Evolutionary conservation across 30 jellyfish, hydroid and myxozoan species (phyloP).

Genomic region (Chrysaora quinquecirrha): DNA sequence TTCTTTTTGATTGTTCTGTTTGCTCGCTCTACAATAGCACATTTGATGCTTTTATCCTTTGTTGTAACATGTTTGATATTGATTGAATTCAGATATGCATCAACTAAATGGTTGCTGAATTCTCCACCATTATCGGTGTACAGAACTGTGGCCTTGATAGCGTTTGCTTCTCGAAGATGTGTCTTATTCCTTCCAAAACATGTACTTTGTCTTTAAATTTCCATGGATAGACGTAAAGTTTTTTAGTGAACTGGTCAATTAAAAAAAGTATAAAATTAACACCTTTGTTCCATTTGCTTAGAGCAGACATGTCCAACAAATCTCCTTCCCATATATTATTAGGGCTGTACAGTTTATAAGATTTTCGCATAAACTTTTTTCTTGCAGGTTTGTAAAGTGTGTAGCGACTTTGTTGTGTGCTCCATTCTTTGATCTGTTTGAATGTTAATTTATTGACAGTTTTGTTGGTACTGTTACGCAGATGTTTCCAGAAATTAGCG

Average conservation of each 20-base stretch:
- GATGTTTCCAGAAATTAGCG: background rate
- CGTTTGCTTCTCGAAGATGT: background rate
- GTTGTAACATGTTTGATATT: background rate
- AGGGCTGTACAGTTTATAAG: background rate
- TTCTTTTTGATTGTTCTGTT: background rate
- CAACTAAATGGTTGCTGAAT: background rate
- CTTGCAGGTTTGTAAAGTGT: background rate
- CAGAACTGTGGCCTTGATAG: background rate
- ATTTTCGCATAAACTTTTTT: background rate
- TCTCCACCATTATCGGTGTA: constrained; percentile 10
- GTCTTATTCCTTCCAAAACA: background rate
- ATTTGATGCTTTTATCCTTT: background rate
- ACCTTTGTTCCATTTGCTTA: background rate
- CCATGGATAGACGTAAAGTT: background rate
- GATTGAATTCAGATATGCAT: background rate
- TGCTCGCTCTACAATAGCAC: constrained; percentile 2
- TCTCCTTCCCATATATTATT: constrained; percentile 8
- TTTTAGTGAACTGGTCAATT: constrained; percentile 11
- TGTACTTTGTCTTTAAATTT: background rate
- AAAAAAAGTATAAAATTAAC: background rate
- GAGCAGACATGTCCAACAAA: background rate
- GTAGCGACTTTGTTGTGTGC: background rate
- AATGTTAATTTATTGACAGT: background rate
- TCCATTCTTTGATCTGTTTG: constrained; percentile 13
- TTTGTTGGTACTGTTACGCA: background rate